phyloP scores from a whole-genome alignment of 2,888 invertebrate species.

The Phlogophora meticulosa region DNA sequence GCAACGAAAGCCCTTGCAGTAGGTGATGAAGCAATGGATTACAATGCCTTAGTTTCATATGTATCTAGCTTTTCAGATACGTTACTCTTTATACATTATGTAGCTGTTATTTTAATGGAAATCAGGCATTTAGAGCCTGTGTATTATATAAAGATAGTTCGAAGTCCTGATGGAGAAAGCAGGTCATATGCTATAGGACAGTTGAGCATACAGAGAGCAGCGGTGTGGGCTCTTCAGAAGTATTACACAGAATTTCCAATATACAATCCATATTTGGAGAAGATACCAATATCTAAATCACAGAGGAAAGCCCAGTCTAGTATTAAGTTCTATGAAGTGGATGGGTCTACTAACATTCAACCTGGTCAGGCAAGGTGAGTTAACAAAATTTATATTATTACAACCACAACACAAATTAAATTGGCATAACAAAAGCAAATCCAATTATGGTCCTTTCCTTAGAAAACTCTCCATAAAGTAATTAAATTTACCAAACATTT shows the following conservation, averaged over 20 bases:
- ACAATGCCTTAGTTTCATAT: slow-evolving; percentile 97
- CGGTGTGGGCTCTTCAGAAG: slow-evolving; percentile 97
- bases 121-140: slow-evolving; percentile 97
- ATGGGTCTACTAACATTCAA: slow-evolving; percentile 94
- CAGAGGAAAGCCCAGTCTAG: slow-evolving; percentile 95
- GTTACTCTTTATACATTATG: slow-evolving; percentile 97
- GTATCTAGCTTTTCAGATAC: slow-evolving; percentile 98
- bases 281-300: slow-evolving; percentile 96
- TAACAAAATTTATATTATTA: background rate
- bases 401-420: too few species aligned
- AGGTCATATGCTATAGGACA: slow-evolving; percentile 97
- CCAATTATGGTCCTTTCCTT: too few species aligned
- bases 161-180: slow-evolving; percentile 98
- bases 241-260: slow-evolving; percentile 99
- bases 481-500: too few species aligned
- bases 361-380: slow-evolving; percentile 92
- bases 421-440: too few species aligned
- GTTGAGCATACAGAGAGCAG: slow-evolving; percentile 98
- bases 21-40: slow-evolving; percentile 95
- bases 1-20: slow-evolving; percentile 95
- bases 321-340: slow-evolving; percentile 99
- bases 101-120: slow-evolving; percentile 98
- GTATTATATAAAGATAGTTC: slow-evolving; percentile 97
- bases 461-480: too few species aligned
- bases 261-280: slow-evolving; percentile 98